Conservation (phyloP, 1,140 invertebrate genomes). For the Eufriesea mexicana region DNA sequence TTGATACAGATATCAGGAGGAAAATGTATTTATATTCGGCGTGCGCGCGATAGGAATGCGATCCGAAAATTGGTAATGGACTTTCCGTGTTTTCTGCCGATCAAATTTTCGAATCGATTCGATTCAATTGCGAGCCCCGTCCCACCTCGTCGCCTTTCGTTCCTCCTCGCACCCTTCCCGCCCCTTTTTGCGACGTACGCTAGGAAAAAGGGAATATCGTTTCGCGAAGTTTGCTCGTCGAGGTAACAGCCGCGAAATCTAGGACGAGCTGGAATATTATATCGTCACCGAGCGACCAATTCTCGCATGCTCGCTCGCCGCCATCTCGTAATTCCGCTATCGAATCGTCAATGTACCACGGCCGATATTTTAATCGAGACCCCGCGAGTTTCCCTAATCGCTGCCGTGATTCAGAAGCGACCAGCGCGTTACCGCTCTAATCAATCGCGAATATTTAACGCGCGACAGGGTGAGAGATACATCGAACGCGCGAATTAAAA, state of each 20-base stretch:
- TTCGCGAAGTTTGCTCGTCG: neutral
- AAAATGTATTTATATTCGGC: constrained; percentile 65
- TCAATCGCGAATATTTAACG: constrained; percentile 4
- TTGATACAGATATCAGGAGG: constrained; percentile 65
- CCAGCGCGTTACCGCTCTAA: neutral
- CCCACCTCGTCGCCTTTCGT: neutral
- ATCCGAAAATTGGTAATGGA: constrained; percentile 73
- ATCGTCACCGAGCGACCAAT: neutral
- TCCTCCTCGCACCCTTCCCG: neutral
- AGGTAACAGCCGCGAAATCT: constrained; percentile 3
- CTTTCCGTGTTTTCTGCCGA: constrained; percentile 69
- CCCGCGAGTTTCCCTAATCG: constrained; percentile 36
- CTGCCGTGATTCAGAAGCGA: constrained; percentile 27
- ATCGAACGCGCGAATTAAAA: neutral
- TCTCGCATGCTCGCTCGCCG: neutral
- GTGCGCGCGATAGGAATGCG: constrained; percentile 57
- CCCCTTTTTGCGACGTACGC: neutral
- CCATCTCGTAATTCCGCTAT: constrained; percentile 30
- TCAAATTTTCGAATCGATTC: constrained; percentile 55
- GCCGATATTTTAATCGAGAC: constrained; percentile 55
- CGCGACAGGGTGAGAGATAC: neutral
- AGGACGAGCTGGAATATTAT: constrained; percentile 7
- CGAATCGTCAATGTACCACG: constrained; percentile 35
- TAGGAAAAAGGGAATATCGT: constrained; percentile 7
- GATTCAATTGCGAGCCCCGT: constrained; percentile 38